A percentile compares a stretch with the other conserved stretches of the same genome.
phyloP scores from a whole-genome alignment of 2,797 vertebrate species.

The Hyperoplus immaculatus region DNA sequence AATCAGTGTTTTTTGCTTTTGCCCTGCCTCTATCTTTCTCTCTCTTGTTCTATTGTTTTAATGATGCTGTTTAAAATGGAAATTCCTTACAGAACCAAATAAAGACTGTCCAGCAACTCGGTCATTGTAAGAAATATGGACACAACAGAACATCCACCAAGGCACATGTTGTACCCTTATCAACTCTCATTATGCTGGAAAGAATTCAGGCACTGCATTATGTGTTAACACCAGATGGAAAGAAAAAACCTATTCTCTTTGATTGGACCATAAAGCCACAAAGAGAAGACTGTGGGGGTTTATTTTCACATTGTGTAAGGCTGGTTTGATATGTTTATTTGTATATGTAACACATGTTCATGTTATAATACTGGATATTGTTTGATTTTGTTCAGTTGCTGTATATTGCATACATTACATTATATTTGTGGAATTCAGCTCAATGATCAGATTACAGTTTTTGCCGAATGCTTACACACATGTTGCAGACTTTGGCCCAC shows the following conservation, averaged over 20 bases:
- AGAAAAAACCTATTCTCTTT: constrained; percentile 24
- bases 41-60: constrained; percentile 23
- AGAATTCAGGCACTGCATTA: constrained; percentile 19
- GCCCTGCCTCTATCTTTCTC: not conserved
- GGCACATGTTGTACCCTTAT: constrained; percentile 42
- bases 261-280: constrained; percentile 41
- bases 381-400: not conserved
- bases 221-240: constrained; percentile 45
- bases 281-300: constrained; percentile 9
- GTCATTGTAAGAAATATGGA: constrained; percentile 25
- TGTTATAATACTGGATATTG: not conserved
- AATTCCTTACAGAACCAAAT: constrained; percentile 34
- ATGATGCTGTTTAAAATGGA: constrained; percentile 52
- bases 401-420: too few relatives aligned
- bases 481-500: too few relatives aligned
- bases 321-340: not conserved
- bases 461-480: too few relatives aligned
- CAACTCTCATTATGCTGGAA: constrained; percentile 43
- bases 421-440: too few relatives aligned
- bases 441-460: too few relatives aligned
- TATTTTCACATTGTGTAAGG: not conserved
- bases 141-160: constrained; percentile 35
- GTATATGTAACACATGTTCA: constrained; percentile 2
- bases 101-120: constrained; percentile 9
- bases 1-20: constrained; percentile 30